Evolutionary conservation across 2,113 vertebrate species (phyloP).

Genomic region (Plotosus lineatus): DNA sequence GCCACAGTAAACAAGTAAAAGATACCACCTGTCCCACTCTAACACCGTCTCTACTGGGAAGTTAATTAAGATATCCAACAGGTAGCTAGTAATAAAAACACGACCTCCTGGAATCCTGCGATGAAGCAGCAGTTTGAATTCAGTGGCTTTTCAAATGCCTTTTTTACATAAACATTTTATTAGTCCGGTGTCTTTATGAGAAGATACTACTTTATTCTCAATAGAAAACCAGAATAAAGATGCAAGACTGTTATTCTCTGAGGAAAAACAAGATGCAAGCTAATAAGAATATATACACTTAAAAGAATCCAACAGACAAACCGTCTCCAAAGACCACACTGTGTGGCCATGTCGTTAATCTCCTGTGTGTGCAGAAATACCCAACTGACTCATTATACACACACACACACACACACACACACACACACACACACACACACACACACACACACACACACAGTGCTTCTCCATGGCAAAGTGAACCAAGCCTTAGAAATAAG

Average conservation of each 20-base stretch:
- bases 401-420: conserved; percentile 17
- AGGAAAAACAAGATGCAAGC: background rate
- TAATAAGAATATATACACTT: background rate
- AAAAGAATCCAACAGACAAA: background rate
- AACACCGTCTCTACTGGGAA: conserved; percentile 25
- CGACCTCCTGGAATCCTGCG: background rate
- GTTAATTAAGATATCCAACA: conserved; percentile 30
- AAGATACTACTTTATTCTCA: background rate
- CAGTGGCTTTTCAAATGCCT: too few species aligned
- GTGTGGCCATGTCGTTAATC: background rate
- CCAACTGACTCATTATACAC: background rate
- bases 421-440: background rate
- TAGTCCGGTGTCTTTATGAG: too few species aligned
- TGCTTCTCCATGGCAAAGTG: conserved; percentile 51
- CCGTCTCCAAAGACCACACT: background rate
- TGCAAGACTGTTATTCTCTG: too few species aligned
- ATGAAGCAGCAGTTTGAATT: background rate
- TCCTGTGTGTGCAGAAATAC: background rate
- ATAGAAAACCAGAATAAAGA: background rate
- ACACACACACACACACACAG: background rate
- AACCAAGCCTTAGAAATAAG: conserved; percentile 54
- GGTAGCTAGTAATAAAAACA: conserved; percentile 7
- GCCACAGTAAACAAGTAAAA: conserved; percentile 6
- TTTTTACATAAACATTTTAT: background rate
- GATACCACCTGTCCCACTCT: conserved; percentile 18